Conservation (phyloP, 92 coral and sea anemone genomes). For the Parazoanthus darwini region DNA sequence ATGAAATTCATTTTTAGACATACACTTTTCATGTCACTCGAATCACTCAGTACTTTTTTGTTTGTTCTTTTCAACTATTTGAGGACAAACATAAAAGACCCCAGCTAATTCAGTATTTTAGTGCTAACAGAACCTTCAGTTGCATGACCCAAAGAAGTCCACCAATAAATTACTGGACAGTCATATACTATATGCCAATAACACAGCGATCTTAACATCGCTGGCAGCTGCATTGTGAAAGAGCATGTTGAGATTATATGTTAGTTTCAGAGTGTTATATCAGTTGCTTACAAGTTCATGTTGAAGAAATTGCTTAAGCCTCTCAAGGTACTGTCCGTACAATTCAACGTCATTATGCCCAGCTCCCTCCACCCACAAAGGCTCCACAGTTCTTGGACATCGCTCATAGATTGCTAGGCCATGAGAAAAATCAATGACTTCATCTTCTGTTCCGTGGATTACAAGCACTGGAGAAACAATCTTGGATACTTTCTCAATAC, state of each 20-base stretch:
- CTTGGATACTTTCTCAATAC: conserved; percentile 99
- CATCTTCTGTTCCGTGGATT: conserved; percentile 98
- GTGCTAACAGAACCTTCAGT: too few relatives aligned
- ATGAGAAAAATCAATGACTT: conserved; percentile 98
- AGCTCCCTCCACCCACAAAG: conserved; percentile 99
- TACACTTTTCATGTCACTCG: not conserved
- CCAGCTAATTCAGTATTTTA: too few relatives aligned
- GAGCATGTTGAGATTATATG: not conserved
- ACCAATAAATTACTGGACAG: too few relatives aligned
- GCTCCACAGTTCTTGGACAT: conserved; percentile 96
- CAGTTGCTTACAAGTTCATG: conserved; percentile 92
- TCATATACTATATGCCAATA: not conserved
- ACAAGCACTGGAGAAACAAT: conserved; percentile 98
- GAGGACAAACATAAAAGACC: not conserved
- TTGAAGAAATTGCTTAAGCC: conserved; percentile 96
- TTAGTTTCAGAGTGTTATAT: conserved; percentile 32
- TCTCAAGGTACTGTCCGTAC: conserved; percentile 97
- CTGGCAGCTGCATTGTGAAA: not conserved
- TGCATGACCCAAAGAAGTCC: not conserved
- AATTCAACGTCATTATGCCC: conserved; percentile 99
- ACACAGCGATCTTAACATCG: not conserved
- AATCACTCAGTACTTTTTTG: too few relatives aligned
- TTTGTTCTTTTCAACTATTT: not conserved
- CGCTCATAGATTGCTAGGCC: conserved; percentile 96
- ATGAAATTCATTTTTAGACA: not conserved